A percentile compares a stretch with the other conserved stretches of the same genome.
phyloP scores from a whole-genome alignment of 1,140 invertebrate genomes.

The Eciton burchellii region DNA sequence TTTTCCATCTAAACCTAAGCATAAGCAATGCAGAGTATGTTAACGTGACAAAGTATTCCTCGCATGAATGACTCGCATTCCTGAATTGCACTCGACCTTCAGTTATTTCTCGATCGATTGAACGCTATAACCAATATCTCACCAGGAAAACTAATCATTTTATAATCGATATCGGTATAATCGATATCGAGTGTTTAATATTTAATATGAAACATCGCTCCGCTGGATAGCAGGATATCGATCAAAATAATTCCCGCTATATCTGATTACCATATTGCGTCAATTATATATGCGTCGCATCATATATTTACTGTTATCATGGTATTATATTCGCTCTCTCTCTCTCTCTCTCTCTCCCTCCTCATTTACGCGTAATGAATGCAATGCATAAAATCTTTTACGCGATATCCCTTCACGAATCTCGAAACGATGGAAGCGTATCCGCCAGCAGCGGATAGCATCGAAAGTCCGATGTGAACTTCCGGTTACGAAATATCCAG shows the following conservation, averaged over 20 bases:
- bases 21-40: neutral
- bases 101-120: slow-evolving; percentile 35
- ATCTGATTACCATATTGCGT: slow-evolving; percentile 7
- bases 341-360: neutral
- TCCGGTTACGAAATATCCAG: slow-evolving; percentile 57
- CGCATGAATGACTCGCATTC: slow-evolving; percentile 26
- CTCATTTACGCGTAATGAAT: too few relatives aligned
- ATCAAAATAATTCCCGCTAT: slow-evolving; percentile 1
- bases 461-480: slow-evolving; percentile 37
- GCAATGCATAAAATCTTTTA: slow-evolving; percentile 18
- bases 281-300: neutral
- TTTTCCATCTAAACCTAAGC: too few relatives aligned
- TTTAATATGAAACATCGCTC: neutral
- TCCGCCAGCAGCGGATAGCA: slow-evolving; percentile 5
- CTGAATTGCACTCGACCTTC: neutral
- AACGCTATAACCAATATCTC: slow-evolving; percentile 8
- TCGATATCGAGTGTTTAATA: neutral
- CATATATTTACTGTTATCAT: slow-evolving; percentile 6
- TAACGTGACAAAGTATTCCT: neutral
- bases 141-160: neutral
- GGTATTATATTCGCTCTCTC: too few relatives aligned
- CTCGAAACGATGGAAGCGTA: neutral
- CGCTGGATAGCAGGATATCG: neutral
- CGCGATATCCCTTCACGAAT: slow-evolving; percentile 13
- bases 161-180: slow-evolving; percentile 1